These are phyloP conservation scores for Minunthozetes semirufus DNA, from an alignment of 2,888 invertebrate genomes.

Conservation along the genomic window DNA sequence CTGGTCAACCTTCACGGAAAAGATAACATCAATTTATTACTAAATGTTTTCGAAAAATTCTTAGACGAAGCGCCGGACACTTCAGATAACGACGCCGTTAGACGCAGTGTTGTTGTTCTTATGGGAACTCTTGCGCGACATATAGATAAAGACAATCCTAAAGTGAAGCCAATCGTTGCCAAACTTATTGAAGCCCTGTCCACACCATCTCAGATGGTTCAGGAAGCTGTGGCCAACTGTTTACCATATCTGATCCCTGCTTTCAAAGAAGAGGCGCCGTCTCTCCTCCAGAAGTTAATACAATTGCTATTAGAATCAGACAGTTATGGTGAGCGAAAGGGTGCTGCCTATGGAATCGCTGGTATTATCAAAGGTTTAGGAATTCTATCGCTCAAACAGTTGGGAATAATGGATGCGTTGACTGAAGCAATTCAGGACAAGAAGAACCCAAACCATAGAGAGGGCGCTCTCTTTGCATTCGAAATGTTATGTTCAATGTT, in stretches of 20 bases:
- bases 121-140: slow-evolving; percentile 97
- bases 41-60: slow-evolving; percentile 88
- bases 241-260: slow-evolving; percentile 86
- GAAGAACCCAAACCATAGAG: slow-evolving; percentile 85
- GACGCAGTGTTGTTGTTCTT: slow-evolving; percentile 91
- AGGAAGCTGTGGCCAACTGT: slow-evolving; percentile 95
- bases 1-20: slow-evolving; percentile 89
- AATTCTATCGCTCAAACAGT: slow-evolving; percentile 84
- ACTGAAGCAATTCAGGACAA: slow-evolving; percentile 93
- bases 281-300: slow-evolving; percentile 76
- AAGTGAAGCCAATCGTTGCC: slow-evolving; percentile 88
- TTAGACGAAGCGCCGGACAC: slow-evolving; percentile 87
- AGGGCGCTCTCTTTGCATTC: slow-evolving; percentile 93
- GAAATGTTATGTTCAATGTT: slow-evolving; percentile 92
- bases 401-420: slow-evolving; percentile 88
- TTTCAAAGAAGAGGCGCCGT: slow-evolving; percentile 81
- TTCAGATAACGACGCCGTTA: slow-evolving; percentile 79
- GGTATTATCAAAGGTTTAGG: slow-evolving; percentile 93
- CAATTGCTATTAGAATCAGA: slow-evolving; percentile 80
- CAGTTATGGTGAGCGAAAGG: slow-evolving; percentile 84
- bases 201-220: slow-evolving; percentile 96
- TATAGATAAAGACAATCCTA: slow-evolving; percentile 77
- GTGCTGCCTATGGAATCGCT: slow-evolving; percentile 95
- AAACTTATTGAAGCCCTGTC: slow-evolving; percentile 81
- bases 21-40: slow-evolving; percentile 56